phyloP scores from a whole-genome alignment of 2,797 vertebrate genomes.

The Triplophysa bombifrons region DNA sequence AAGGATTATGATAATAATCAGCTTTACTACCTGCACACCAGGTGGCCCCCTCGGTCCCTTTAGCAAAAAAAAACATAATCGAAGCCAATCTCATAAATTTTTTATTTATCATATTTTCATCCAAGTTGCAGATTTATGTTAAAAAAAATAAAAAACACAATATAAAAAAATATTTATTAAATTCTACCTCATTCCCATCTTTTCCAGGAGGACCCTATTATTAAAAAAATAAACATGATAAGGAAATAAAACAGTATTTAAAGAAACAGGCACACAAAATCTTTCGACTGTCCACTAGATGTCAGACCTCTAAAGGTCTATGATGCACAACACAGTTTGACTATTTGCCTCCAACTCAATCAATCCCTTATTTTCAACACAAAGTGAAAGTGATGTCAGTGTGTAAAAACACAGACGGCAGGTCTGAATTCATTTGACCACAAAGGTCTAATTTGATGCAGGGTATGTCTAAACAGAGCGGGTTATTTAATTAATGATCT shows the following conservation, averaged over 20 bases:
- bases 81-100: too few species aligned
- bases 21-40: conserved; percentile 79
- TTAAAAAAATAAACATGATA: conserved; percentile 8
- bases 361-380: background rate
- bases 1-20: background rate
- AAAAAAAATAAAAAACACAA: background rate
- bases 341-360: background rate
- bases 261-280: conserved; percentile 19
- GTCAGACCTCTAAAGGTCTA: conserved; percentile 61
- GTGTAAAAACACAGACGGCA: background rate
- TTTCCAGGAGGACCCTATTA: conserved; percentile 83
- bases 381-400: background rate
- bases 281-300: conserved; percentile 66
- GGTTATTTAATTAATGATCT: background rate
- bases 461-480: background rate
- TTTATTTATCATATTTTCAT: background rate
- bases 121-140: background rate
- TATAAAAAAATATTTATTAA: background rate
- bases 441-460: background rate
- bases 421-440: background rate
- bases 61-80: conserved; percentile 23
- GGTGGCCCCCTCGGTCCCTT: conserved; percentile 84
- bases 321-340: background rate
- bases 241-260: background rate
- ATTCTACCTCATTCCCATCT: conserved; percentile 82